Conservation (phyloP, 2,797 vertebrate species). For the Girardinus metallicus region DNA sequence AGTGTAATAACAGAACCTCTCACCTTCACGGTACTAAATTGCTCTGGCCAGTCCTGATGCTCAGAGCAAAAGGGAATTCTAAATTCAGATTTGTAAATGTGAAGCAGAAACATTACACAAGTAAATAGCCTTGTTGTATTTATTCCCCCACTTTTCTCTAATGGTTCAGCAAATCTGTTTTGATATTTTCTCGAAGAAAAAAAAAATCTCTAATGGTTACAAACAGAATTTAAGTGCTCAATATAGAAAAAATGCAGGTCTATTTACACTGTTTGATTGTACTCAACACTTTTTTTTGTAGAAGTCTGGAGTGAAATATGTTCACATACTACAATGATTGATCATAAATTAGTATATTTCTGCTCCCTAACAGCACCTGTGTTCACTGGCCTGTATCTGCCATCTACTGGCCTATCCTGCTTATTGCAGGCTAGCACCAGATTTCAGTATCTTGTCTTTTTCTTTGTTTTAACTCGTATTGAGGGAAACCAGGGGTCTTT, state of each 20-base stretch:
- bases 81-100: slow-evolving; percentile 18
- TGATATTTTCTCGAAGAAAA: slow-evolving; percentile 10
- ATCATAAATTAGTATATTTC: not conserved
- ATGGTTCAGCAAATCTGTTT: slow-evolving; percentile 13
- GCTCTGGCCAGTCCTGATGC: slow-evolving; percentile 6
- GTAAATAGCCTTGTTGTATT: slow-evolving; percentile 18
- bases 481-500: not conserved
- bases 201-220: slow-evolving; percentile 1
- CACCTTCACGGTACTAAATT: slow-evolving; percentile 5
- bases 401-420: slow-evolving; percentile 58
- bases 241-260: slow-evolving; percentile 17
- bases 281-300: not conserved
- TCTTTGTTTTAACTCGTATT: not conserved
- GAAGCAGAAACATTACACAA: not conserved
- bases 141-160: slow-evolving; percentile 6
- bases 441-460: not conserved
- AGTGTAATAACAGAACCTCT: slow-evolving; percentile 8
- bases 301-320: not conserved
- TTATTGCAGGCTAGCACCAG: slow-evolving; percentile 27
- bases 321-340: not conserved
- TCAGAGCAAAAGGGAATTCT: slow-evolving; percentile 7
- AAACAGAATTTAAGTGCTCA: slow-evolving; percentile 2
- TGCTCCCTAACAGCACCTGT: not conserved
- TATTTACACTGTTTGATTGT: not conserved
- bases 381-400: slow-evolving; percentile 53